phyloP scores from a whole-genome alignment of 2,797 vertebrate genomes.

The Microchirus variegatus region DNA sequence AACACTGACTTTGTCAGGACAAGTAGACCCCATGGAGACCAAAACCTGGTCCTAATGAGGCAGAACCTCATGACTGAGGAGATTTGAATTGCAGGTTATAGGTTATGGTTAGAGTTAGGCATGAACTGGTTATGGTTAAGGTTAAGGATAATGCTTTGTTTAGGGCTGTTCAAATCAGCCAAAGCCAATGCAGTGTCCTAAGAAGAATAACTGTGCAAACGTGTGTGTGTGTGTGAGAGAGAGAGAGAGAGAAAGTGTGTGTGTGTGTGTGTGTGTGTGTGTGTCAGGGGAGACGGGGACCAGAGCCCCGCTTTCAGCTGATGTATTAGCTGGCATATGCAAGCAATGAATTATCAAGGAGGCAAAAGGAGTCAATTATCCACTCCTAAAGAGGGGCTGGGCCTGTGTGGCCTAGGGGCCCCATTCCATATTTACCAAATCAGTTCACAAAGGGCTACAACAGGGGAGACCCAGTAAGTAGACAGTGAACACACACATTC shows the following conservation, averaged over 20 bases:
- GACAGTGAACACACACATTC: constrained; percentile 22
- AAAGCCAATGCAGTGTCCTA: no score
- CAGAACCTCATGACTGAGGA: no score
- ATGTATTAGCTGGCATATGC: constrained; percentile 96
- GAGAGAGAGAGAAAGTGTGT: no score
- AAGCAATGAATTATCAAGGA: constrained; percentile 95
- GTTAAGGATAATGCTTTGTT: no score
- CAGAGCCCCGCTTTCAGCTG: constrained; percentile 83
- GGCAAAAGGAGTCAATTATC: constrained; percentile 99
- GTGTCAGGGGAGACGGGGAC: constrained; percentile 72
- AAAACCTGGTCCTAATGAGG: no score
- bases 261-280: constrained; percentile 24
- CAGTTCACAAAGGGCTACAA: constrained; percentile 85
- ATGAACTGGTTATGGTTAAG: no score
- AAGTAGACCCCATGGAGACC: no score
- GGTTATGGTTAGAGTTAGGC: no score
- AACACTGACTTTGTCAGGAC: no score
- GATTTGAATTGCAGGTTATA: no score
- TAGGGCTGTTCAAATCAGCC: no score
- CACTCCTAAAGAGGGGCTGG: constrained; percentile 86
- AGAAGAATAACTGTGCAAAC: no score
- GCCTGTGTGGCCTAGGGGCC: constrained; percentile 89
- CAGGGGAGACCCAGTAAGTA: constrained; percentile 67
- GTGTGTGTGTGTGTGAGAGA: constrained; percentile 21
- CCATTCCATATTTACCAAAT: constrained; percentile 93